These are phyloP conservation scores for Choloepus hoffmanni DNA, from an alignment of 2,113 vertebrate genomes.

Conservation along the genomic window DNA sequence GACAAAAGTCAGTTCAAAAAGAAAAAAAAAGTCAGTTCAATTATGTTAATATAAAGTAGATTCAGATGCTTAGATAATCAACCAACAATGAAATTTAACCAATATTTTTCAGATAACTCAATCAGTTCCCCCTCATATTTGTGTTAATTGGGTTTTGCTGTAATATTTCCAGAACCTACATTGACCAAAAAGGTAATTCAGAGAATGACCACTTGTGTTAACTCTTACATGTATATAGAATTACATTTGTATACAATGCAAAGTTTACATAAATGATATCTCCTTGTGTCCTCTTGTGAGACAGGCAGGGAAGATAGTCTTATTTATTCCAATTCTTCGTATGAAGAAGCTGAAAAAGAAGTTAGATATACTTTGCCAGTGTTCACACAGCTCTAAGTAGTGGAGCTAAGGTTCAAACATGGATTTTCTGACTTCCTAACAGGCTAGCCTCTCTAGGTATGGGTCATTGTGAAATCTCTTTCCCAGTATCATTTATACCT, in stretches of 20 bases:
- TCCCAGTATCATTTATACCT: background rate
- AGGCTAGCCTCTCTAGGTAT: background rate
- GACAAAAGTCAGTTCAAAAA: background rate
- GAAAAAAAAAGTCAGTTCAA: background rate
- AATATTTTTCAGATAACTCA: background rate
- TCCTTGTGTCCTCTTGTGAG: background rate
- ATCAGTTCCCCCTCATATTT: background rate
- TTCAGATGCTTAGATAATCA: background rate
- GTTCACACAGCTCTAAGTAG: background rate
- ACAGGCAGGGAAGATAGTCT: background rate
- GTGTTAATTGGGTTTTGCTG: background rate
- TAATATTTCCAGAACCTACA: background rate
- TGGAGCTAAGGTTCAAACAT: background rate
- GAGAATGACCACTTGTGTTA: background rate
- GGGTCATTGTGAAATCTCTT: background rate
- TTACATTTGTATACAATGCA: background rate
- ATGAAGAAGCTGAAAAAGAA: background rate
- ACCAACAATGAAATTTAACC: slow-evolving; percentile 1
- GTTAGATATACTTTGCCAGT: background rate
- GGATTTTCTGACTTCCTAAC: background rate
- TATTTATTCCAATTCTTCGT: background rate
- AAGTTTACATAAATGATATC: background rate
- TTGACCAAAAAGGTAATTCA: background rate
- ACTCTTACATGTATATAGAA: background rate
- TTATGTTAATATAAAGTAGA: background rate